Evolutionary conservation across 2,113 vertebrate species (phyloP).

Genomic region (Limanda limanda): DNA sequence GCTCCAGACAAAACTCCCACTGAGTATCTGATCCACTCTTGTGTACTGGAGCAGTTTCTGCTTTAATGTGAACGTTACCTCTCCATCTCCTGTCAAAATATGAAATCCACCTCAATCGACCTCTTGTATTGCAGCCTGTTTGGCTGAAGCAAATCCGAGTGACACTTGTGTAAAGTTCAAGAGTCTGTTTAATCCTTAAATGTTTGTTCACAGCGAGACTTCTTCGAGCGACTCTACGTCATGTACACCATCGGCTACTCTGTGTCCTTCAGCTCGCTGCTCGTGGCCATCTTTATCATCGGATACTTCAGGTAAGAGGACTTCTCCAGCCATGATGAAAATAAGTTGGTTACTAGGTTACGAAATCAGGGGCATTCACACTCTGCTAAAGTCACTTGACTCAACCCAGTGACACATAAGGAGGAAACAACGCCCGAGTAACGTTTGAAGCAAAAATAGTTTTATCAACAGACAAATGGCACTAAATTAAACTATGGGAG

Average conservation of each 20-base stretch:
- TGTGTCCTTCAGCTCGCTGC: conserved; percentile 88
- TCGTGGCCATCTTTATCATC: conserved; percentile 89
- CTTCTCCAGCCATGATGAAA: neutral
- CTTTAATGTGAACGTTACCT: no score
- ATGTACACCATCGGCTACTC: conserved; percentile 92
- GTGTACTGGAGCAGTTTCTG: no score
- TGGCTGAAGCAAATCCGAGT: neutral
- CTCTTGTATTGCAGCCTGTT: neutral
- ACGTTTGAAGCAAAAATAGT: no score
- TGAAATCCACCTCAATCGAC: no score
- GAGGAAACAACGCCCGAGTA: no score
- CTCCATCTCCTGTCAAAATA: no score
- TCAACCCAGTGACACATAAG: neutral
- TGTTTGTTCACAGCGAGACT: conserved; percentile 81
- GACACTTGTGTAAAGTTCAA: neutral
- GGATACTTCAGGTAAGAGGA: conserved; percentile 87
- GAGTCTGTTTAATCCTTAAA: neutral
- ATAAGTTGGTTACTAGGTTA: neutral
- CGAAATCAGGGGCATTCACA: no score
- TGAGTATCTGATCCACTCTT: no score
- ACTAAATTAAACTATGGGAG: no score
- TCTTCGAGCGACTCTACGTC: conserved; percentile 89
- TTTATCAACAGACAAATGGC: no score
- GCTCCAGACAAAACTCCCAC: neutral
- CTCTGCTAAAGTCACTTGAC: no score